phyloP scores from a whole-genome alignment of 1,140 invertebrate species.

The Drosophila lacertosa region DNA sequence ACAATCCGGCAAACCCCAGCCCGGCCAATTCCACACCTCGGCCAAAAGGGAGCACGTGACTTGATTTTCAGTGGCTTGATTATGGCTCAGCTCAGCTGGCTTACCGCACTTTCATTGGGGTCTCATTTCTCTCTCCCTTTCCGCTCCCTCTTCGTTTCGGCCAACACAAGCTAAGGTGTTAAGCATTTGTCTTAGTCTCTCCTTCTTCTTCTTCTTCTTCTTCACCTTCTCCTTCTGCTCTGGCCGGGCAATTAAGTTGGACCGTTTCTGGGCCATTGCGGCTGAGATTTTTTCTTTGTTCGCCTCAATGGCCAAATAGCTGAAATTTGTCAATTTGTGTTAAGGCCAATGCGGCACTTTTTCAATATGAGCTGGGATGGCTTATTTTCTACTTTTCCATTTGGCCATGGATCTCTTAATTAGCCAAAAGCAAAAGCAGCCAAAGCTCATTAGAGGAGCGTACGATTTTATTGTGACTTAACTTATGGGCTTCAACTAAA shows the following conservation, averaged over 20 bases:
- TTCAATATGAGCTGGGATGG: conserved; percentile 23
- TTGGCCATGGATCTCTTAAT: conserved; percentile 56
- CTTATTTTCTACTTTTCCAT: background rate
- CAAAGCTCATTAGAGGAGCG: conserved; percentile 10
- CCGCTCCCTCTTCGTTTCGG: conserved; percentile 28
- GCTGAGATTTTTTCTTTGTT: conserved; percentile 59
- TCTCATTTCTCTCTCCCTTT: too few relatives aligned
- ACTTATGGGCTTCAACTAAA: background rate
- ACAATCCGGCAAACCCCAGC: conserved; percentile 44
- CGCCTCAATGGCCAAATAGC: conserved; percentile 62
- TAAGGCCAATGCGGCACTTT: conserved; percentile 73
- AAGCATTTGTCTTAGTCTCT: conserved; percentile 20
- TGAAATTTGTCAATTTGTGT: conserved; percentile 78
- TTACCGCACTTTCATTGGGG: conserved; percentile 26
- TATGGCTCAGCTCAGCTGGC: conserved; percentile 49
- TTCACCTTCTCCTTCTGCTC: too few relatives aligned
- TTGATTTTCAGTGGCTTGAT: conserved; percentile 75
- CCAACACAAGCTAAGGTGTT: conserved; percentile 27
- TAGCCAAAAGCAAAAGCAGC: conserved; percentile 41
- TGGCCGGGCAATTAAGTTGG: conserved; percentile 69
- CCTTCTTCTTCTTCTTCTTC: background rate
- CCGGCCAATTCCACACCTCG: conserved; percentile 70
- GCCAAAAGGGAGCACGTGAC: conserved; percentile 63
- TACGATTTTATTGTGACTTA: background rate
- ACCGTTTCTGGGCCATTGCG: conserved; percentile 47